These are phyloP conservation scores for Muscicapa comitata DNA, from an alignment of 2,797 vertebrate species.

Conservation along the genomic window DNA sequence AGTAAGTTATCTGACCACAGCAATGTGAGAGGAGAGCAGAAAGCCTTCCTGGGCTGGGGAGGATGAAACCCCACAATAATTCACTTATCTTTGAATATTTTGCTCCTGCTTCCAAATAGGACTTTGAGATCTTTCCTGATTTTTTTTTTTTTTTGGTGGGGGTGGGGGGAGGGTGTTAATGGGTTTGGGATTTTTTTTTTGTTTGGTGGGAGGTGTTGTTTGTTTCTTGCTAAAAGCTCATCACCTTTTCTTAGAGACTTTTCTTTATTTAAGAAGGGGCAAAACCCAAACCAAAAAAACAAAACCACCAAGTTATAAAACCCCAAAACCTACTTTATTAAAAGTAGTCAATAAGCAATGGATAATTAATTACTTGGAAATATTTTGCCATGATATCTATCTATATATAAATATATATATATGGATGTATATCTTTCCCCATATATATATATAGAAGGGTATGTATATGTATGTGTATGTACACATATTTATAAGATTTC, in stretches of 20 bases:
- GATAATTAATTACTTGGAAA: background rate
- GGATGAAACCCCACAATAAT: background rate
- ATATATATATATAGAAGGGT: fast-evolving
- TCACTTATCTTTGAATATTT: background rate
- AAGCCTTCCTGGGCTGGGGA: background rate
- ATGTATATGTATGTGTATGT: fast-evolving
- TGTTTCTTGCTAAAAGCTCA: background rate
- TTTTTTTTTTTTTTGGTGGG: background rate
- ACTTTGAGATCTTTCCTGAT: background rate
- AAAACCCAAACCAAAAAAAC: background rate
- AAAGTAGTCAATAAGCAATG: background rate
- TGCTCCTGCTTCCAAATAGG: background rate
- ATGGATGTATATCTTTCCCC: no score
- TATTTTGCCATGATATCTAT: background rate
- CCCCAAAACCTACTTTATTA: background rate
- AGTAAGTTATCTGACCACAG: background rate
- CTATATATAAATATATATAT: no score
- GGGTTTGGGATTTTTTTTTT: no score
- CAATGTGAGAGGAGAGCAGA: background rate
- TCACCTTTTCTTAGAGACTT: background rate
- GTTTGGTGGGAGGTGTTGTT: background rate
- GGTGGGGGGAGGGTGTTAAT: no score
- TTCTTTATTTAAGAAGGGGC: background rate
- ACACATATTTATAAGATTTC: background rate
- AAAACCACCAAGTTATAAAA: fast-evolving